Evolutionary conservation across 2,888 invertebrate genomes (phyloP), one percentile per base, ranked within the genome.

Genomic region (Litoditis marina): DNA sequence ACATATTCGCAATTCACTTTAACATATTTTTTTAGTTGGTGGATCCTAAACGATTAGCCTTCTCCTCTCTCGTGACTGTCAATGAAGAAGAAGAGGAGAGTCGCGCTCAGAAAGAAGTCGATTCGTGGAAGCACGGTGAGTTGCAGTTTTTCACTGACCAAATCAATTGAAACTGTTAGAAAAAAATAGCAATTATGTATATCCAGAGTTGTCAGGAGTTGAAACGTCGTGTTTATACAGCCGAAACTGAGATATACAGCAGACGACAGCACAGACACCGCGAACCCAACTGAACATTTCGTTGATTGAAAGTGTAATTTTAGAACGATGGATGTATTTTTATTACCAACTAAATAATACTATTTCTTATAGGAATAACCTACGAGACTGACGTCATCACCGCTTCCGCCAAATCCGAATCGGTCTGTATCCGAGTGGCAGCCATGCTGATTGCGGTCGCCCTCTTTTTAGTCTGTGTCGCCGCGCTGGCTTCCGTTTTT

Each of bases 41-140:
- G 6, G 51, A 49, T 25, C 30, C 50, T 2, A 57, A 63, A 5
- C 36, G 63, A 30, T 42, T 58, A 16, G 63, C 54, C 39, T 63
- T 63, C 53, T 63, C 63, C 22, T 34, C 39, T 31, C 42, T 63
- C 31, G 31, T 63, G 19, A 36, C 58, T 11, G 63, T 63, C 27
- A 52, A 63, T 32, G 63, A 63, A 31, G 63, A 63, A 36, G 50
- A 8, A 25, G 11, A 44, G 28, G 51, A 56, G 25, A 28, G 46
- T n/a, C 22, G 46, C 13, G 54, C 61, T 36, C 54, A 61, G 34
- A 50, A 61, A 27, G 54, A 61, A 27, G 49, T 61, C 16, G 54
- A 61, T 6, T 51, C 39, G 11, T 61, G 54, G 55, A 31, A 39
- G 32, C 34, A 39, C 19, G 52, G 60, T 22, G 28, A 49, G 49